Conservation (phyloP, 2,797 vertebrate genomes). For the Falco cherrug region DNA sequence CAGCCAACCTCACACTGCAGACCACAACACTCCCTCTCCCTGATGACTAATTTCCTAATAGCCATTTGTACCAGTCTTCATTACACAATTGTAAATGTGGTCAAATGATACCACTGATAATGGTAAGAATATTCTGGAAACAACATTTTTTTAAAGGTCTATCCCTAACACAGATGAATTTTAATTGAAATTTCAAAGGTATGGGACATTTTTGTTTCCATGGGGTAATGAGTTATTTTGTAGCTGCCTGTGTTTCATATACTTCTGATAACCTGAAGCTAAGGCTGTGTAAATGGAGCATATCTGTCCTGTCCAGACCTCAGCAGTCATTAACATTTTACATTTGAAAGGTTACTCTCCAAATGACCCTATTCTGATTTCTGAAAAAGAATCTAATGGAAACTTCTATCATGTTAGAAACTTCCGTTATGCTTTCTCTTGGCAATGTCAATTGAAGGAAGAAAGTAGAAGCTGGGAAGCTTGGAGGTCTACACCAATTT, state of each 20-base stretch:
- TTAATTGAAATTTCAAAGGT: background rate
- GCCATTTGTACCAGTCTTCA: background rate
- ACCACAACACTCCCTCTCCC: background rate
- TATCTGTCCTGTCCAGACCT: background rate
- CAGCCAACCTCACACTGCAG: background rate
- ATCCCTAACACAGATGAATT: background rate
- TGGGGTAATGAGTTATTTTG: background rate
- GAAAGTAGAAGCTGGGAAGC: background rate
- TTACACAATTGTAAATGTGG: background rate
- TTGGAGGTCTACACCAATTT: background rate
- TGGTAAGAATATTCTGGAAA: background rate
- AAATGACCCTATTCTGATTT: background rate
- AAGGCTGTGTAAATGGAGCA: background rate
- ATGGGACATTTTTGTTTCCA: background rate
- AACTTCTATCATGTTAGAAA: background rate
- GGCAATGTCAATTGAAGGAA: background rate
- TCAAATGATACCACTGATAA: background rate
- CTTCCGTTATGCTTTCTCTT: background rate
- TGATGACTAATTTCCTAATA: background rate
- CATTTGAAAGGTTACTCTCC: background rate
- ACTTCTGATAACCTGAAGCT: background rate
- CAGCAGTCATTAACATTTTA: background rate
- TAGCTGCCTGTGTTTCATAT: background rate
- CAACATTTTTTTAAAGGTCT: background rate
- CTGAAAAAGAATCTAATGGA: background rate